Percentiles rank a stretch among this genome's conserved stretches.
phyloP scores from a whole-genome alignment of 2,888 invertebrate species.

The Antheraea assamensis region DNA sequence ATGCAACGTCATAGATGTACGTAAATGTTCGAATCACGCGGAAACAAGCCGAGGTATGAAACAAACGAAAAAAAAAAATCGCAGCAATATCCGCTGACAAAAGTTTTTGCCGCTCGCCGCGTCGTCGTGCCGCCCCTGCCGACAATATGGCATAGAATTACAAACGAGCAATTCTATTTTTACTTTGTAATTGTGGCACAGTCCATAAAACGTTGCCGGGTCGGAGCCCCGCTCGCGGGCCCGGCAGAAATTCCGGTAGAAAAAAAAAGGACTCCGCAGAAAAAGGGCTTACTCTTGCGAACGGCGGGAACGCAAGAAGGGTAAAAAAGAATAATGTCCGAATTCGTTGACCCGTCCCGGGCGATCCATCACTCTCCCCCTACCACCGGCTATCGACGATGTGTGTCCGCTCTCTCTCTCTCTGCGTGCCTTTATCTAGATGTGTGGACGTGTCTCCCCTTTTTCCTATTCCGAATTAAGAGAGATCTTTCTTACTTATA shows the following conservation, averaged over 20 bases:
- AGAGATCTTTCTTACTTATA: constrained; percentile 42
- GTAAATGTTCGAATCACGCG: neutral
- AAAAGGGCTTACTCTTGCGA: constrained; percentile 81
- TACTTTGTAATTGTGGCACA: constrained; percentile 80
- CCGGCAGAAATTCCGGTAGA: constrained; percentile 71
- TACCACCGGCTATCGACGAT: constrained; percentile 71
- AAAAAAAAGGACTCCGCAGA: constrained; percentile 78
- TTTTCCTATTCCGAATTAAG: constrained; percentile 70
- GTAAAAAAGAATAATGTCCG: constrained; percentile 84
- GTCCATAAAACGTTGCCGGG: constrained; percentile 71
- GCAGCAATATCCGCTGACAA: constrained; percentile 38
- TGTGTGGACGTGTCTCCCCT: constrained; percentile 67
- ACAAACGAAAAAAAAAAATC: constrained; percentile 34
- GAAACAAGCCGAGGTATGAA: constrained; percentile 1
- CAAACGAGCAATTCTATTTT: constrained; percentile 76
- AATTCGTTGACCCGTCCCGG: constrained; percentile 83
- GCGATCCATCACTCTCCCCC: constrained; percentile 82
- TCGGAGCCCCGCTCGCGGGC: constrained; percentile 50
- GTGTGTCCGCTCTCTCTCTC: constrained; percentile 50
- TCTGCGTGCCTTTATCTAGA: constrained; percentile 55
- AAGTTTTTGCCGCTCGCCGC: constrained; percentile 41
- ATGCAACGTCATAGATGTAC: too few relatives aligned
- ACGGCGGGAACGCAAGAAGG: constrained; percentile 78
- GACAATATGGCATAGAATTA: constrained; percentile 70
- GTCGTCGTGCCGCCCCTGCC: constrained; percentile 36